Conservation (phyloP, 2,888 invertebrate genomes). For the Ophioninae sp. region DNA sequence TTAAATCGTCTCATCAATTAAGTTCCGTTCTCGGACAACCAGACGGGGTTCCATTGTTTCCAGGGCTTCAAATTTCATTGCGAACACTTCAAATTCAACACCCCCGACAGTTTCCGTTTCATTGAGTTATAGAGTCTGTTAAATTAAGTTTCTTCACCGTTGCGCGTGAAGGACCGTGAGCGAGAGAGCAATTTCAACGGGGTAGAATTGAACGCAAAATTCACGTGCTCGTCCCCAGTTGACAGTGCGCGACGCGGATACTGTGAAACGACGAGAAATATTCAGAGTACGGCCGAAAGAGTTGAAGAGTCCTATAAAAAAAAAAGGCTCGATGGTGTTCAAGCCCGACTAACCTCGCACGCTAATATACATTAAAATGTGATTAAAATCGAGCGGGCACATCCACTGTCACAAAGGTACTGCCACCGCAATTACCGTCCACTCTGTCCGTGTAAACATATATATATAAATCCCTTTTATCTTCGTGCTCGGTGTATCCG, state of each 20-base stretch:
- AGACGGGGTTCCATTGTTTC: conserved; percentile 20
- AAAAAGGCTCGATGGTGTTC: conserved; percentile 10
- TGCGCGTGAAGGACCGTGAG: conserved; percentile 26
- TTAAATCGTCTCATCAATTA: conserved; percentile 17
- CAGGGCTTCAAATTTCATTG: conserved; percentile 26
- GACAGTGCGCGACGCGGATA: neutral
- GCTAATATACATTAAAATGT: conserved; percentile 58
- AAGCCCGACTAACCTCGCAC: conserved; percentile 37
- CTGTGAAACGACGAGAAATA: neutral
- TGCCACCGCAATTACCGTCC: conserved; percentile 53
- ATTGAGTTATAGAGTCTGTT: conserved; percentile 33
- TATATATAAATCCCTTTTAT: conserved; percentile 40
- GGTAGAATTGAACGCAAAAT: conserved; percentile 23
- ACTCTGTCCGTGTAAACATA: conserved; percentile 36
- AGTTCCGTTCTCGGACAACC: conserved; percentile 4
- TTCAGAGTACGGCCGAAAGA: conserved; percentile 7
- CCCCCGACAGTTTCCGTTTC: conserved; percentile 18
- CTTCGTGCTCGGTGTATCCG: conserved; percentile 10
- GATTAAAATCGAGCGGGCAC: conserved; percentile 47
- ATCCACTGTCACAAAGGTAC: conserved; percentile 56
- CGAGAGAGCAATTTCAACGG: conserved; percentile 35
- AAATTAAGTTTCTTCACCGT: conserved; percentile 45
- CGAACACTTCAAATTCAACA: conserved; percentile 27
- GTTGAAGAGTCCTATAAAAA: conserved; percentile 41
- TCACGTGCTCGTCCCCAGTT: neutral